phyloP scores from a whole-genome alignment of 1,140 invertebrate genomes.

The Drosophila ercepeae region DNA sequence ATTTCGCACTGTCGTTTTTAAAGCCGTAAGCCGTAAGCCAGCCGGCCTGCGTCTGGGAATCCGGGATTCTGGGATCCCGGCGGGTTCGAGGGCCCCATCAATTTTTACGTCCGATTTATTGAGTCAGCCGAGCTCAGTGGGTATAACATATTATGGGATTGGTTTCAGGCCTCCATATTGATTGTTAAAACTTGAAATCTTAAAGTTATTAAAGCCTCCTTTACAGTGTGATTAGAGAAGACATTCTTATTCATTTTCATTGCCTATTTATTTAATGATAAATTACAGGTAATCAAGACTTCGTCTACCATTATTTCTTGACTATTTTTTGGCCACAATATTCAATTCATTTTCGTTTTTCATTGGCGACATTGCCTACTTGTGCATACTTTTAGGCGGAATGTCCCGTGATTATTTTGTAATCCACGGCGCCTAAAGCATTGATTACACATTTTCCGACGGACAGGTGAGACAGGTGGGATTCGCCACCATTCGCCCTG shows the following conservation, averaged over 20 bases:
- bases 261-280: background rate
- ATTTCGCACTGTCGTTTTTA: slow-evolving; percentile 46
- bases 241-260: too few species aligned
- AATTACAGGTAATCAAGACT: background rate
- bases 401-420: slow-evolving; percentile 67
- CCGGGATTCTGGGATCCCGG: background rate
- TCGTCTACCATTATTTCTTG: background rate
- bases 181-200: background rate
- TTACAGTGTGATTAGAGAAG: background rate
- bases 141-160: background rate
- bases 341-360: slow-evolving; percentile 46
- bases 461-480: slow-evolving; percentile 40
- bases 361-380: background rate
- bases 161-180: background rate
- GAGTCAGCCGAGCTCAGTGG: slow-evolving; percentile 16
- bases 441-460: slow-evolving; percentile 59
- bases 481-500: background rate
- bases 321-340: slow-evolving; percentile 21
- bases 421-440: slow-evolving; percentile 73
- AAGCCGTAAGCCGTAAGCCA: slow-evolving; percentile 36
- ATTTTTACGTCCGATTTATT: slow-evolving; percentile 44
- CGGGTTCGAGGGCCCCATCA: slow-evolving; percentile 21
- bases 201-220: background rate
- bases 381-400: slow-evolving; percentile 70
- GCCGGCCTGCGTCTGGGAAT: slow-evolving; percentile 1